Conservation (phyloP, 2,797 vertebrate species). For the Esox lucius region DNA sequence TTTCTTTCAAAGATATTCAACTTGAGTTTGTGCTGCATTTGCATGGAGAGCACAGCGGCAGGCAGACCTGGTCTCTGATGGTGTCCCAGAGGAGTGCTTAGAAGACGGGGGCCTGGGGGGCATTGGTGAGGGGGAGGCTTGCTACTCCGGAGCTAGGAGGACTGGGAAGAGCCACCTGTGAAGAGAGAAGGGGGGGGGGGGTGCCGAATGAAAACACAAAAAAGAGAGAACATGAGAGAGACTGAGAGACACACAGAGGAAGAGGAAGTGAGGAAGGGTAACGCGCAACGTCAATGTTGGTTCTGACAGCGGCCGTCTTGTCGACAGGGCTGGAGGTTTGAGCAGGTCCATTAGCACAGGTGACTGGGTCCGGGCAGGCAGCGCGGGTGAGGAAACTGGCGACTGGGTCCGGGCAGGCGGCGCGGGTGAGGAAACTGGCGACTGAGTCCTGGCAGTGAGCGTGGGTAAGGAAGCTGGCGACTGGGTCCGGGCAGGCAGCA, state of each 20-base stretch:
- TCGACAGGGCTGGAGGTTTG: neutral
- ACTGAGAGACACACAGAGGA: neutral
- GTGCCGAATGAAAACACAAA: neutral
- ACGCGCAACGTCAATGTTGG: neutral
- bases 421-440: conserved; percentile 40
- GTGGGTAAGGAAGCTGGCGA: conserved; percentile 41
- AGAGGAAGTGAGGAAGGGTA: neutral
- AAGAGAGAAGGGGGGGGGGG: conserved; percentile 36
- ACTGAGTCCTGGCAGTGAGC: conserved; percentile 12
- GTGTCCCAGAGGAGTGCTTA: conserved; percentile 70
- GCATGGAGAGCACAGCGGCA: conserved; percentile 57
- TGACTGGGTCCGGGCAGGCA: conserved; percentile 13
- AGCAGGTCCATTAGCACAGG: conserved; percentile 26
- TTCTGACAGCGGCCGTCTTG: neutral
- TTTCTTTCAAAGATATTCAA: conserved; percentile 39
- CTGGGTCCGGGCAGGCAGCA: conserved; percentile 9
- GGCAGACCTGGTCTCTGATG: conserved; percentile 29
- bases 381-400: conserved; percentile 40
- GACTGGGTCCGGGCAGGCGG: conserved; percentile 14
- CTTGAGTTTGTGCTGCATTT: conserved; percentile 59
- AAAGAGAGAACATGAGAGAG: neutral
- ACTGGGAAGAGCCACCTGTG: conserved; percentile 61
- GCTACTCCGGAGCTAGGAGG: conserved; percentile 38
- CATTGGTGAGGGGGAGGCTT: conserved; percentile 47
- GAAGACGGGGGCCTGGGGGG: conserved; percentile 50